These are phyloP conservation scores for Steatocranus sp. DNA, from an alignment of 2,797 vertebrate species.

Conservation along the genomic window DNA sequence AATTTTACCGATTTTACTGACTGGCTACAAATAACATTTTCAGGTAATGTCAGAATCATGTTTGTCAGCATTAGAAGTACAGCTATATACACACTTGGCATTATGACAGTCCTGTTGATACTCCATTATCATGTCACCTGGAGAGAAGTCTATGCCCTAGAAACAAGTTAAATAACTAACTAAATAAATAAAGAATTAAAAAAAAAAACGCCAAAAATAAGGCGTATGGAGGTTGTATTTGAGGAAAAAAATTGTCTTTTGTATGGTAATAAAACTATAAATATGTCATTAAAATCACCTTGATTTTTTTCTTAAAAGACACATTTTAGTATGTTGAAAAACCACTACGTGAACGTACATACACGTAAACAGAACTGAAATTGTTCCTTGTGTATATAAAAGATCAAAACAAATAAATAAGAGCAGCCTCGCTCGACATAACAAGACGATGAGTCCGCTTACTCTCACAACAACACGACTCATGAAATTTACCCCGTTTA, in stretches of 20 bases:
- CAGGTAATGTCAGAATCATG: not conserved
- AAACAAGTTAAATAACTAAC: not conserved
- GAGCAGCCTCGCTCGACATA: not conserved
- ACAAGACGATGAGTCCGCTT: not conserved
- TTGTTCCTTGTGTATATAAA: not conserved
- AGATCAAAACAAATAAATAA: not conserved
- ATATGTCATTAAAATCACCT: not conserved
- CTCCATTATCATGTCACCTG: not conserved
- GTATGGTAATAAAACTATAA: not conserved
- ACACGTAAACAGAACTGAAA: not conserved
- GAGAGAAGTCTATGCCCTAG: not conserved
- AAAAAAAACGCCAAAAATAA: not conserved
- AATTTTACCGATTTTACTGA: not conserved
- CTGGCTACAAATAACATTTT: not conserved
- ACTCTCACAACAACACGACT: not conserved
- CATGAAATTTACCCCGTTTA: not conserved
- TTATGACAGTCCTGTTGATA: not conserved
- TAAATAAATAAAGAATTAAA: accelerated
- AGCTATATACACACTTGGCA: not conserved
- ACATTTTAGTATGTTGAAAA: not conserved
- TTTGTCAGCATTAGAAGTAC: not conserved
- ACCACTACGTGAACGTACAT: not conserved
- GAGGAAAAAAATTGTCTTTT: not conserved
- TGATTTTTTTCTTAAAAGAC: not conserved
- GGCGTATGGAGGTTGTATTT: not conserved